Base-by-base conservation (phyloP, 64 coral and sea anemone genomes). In the Orbicella faveolata region DNA sequence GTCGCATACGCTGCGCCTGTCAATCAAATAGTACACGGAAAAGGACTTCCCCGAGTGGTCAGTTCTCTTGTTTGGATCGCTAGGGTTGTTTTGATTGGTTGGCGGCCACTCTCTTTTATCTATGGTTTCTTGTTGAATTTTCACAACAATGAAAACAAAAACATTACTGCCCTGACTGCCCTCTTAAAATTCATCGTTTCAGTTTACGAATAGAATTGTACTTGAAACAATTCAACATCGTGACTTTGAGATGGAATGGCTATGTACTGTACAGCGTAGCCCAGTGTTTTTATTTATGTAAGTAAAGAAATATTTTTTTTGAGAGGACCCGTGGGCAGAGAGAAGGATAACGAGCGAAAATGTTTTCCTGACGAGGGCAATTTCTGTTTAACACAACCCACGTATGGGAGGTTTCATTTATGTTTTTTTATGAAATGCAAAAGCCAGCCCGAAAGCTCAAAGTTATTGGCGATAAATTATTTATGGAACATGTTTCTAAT, bases 11-110 rank as follows among this genome's bases (percentile, higher is more conserved):
- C 20, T 33, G 54, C 13, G 3, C 8, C 63, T 72, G 82, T 85
- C 82, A 85, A 85, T 85, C 82, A 85, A 85, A 37, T 15, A 1
- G 7, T 52, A 85, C 82, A 85, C 3, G 65, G 36, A 30, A 85
- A 72, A 52, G 65, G 9, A 6, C 63, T 72, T 72, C 68, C 21
- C 63, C 48, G 82, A 85, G 37, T 85, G 82, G 82, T 73, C 82
- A 85, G 39, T 53, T 73, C 52, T 53, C 39, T 48, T 85, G 82
- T 85, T 85, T 72, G 64, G 21, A 66, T 23, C 68, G n/a, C 23
- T 6, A 36, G 23, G 16, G 6, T 1, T 34, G 55, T 34, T 59
- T 36, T 81, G 2, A 81, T 81, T 81, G 79, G 54, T 36, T 81
- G 30, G 54, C 79, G 54, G 41, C 68, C 10, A 69, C 30, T 25